Evolutionary conservation across 2,113 vertebrate species (phyloP).

Genomic region (Peromyscus polionotus): DNA sequence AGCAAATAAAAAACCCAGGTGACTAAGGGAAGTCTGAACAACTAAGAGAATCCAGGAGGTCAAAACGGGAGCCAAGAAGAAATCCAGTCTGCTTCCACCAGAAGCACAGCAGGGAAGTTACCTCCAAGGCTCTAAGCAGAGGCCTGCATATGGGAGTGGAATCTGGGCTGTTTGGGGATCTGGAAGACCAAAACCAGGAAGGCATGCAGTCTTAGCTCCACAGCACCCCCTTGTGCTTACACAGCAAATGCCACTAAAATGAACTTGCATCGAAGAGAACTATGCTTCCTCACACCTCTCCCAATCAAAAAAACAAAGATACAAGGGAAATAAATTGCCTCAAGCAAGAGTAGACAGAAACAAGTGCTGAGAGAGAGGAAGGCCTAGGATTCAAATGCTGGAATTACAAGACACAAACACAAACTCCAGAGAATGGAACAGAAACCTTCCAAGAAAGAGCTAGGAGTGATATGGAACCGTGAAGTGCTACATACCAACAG

Average conservation of each 20-base stretch:
- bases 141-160: rapidly evolving
- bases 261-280: neutral
- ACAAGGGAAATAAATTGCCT: neutral
- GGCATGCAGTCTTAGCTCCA: neutral
- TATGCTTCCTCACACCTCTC: no score
- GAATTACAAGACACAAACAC: neutral
- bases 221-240: neutral
- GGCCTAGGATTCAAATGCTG: no score
- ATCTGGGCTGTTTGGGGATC: neutral
- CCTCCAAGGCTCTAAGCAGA: no score
- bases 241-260: neutral
- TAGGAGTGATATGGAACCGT: rapidly evolving
- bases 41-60: neutral
- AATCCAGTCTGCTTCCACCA: neutral
- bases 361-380: neutral
- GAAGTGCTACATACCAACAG: neutral
- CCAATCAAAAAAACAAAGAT: neutral
- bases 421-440: neutral
- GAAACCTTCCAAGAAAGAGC: neutral
- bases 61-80: neutral
- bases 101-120: neutral
- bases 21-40: neutral
- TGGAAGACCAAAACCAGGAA: neutral
- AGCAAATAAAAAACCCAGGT: neutral
- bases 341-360: neutral